A percentile compares a stretch with the other conserved stretches of the same genome.
phyloP scores from a whole-genome alignment of 2,113 vertebrate genomes.

The Pimephales promelas region DNA sequence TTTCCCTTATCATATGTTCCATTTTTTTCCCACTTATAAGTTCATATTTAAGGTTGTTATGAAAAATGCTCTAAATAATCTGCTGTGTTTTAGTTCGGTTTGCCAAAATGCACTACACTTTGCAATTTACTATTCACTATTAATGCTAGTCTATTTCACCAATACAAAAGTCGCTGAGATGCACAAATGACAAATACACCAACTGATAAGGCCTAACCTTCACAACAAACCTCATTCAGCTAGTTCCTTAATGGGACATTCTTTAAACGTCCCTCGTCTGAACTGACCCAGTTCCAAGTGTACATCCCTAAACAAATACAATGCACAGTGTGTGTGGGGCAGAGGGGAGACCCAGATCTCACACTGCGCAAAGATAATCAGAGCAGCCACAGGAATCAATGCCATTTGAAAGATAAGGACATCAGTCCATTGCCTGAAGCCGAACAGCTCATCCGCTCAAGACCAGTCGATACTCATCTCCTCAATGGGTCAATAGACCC shows the following conservation, averaged over 20 bases:
- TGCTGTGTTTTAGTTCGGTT: not conserved
- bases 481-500: constrained; percentile 32
- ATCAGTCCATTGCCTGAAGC: constrained; percentile 27
- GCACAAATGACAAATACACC: not conserved
- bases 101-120: not conserved
- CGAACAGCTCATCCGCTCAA: constrained; percentile 36
- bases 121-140: not conserved
- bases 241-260: not conserved
- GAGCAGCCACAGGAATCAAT: constrained; percentile 39
- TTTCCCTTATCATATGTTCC: too few species aligned
- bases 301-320: constrained; percentile 30
- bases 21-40: not conserved
- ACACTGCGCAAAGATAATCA: constrained; percentile 41
- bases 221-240: not conserved
- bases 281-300: constrained; percentile 23
- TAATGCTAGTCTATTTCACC: not conserved
- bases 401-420: constrained; percentile 27
- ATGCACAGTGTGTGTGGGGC: not conserved
- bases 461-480: constrained; percentile 38
- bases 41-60: not conserved
- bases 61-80: not conserved
- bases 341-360: constrained; percentile 27
- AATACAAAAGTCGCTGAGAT: not conserved
- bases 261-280: constrained; percentile 19
- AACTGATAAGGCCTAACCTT: not conserved